These are phyloP conservation scores for Antheraea mylitta DNA, from an alignment of 1,140 invertebrate genomes.

Conservation along the genomic window DNA sequence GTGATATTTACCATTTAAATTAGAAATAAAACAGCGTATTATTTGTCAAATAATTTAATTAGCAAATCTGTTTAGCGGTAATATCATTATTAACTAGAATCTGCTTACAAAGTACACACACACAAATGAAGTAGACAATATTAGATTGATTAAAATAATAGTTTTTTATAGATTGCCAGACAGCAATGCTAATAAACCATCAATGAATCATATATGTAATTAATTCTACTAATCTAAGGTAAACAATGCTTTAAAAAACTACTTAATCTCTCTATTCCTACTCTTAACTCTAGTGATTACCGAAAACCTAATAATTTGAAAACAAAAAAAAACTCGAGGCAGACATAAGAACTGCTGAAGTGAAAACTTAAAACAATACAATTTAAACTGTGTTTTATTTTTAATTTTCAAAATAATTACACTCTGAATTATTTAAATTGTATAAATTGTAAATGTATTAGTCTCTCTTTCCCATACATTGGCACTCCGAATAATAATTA, in stretches of 20 bases:
- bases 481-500: too few species aligned
- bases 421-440: too few species aligned
- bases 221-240: neutral
- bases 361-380: too few species aligned
- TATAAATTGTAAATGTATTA: too few species aligned
- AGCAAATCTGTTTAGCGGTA: neutral
- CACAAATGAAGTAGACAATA: too few species aligned
- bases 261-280: neutral
- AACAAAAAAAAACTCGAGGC: neutral
- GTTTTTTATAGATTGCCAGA: neutral
- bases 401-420: too few species aligned
- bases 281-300: neutral
- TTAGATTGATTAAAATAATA: too few species aligned
- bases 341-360: too few species aligned
- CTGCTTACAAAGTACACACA: neutral
- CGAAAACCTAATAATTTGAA: neutral
- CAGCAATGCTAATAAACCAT: neutral
- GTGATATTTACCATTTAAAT: too few species aligned
- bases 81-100: neutral
- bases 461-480: too few species aligned
- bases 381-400: too few species aligned
- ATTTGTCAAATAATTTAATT: slow-evolving; percentile 2
- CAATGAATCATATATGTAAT: neutral
- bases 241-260: neutral
- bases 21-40: neutral